Evolutionary conservation across 2,113 vertebrate genomes (phyloP).

Genomic region (Sebastes fasciatus): DNA sequence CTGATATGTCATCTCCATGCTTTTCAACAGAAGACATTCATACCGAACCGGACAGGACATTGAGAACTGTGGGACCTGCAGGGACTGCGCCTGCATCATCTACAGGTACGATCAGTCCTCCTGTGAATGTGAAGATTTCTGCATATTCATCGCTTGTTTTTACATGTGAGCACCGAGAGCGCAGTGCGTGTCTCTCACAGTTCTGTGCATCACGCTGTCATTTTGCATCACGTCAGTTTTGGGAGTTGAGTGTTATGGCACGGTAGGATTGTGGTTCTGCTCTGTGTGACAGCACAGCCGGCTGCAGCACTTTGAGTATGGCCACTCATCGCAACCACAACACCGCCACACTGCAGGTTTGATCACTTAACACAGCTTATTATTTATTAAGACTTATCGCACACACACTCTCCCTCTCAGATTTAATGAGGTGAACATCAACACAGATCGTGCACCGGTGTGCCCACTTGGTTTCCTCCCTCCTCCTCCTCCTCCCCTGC

Average conservation of each 20-base stretch:
- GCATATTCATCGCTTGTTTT: constrained; percentile 46
- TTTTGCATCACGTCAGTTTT: constrained; percentile 66
- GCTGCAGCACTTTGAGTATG: constrained; percentile 46
- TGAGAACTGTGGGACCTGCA: constrained; percentile 91
- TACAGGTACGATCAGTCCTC: constrained; percentile 84
- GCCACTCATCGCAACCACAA: constrained; percentile 31
- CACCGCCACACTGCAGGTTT: constrained; percentile 48
- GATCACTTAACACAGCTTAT: constrained; percentile 36
- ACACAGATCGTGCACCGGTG: constrained; percentile 31
- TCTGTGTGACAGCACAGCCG: constrained; percentile 49
- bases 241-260: constrained; percentile 62
- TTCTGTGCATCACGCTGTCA: constrained; percentile 68
- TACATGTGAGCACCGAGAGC: constrained; percentile 37
- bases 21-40: constrained; percentile 86
- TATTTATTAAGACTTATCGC: constrained; percentile 39
- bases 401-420: constrained; percentile 30
- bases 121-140: constrained; percentile 5
- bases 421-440: constrained; percentile 55
- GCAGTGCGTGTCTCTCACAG: constrained; percentile 55
- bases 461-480: constrained; percentile 18
- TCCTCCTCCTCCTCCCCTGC: constrained; percentile 12
- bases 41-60: constrained; percentile 91
- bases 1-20: constrained; percentile 77
- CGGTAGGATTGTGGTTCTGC: constrained; percentile 52
- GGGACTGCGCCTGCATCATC: constrained; percentile 92